Evolutionary conservation across 2,113 vertebrate genomes (phyloP).

Genomic region (Silurus asotus): DNA sequence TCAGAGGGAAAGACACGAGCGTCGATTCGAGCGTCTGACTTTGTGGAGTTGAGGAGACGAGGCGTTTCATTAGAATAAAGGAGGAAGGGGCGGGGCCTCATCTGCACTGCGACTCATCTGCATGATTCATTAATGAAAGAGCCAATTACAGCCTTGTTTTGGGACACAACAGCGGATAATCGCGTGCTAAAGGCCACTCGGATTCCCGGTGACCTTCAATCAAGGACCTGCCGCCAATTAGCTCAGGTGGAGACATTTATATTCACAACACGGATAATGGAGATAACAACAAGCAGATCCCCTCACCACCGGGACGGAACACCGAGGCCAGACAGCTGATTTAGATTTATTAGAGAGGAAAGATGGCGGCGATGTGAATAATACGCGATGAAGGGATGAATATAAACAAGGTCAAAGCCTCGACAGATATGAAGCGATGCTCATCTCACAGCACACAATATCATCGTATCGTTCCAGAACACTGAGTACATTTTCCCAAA

Average conservation of each 20-base stretch:
- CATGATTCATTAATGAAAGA: conserved; percentile 70
- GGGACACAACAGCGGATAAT: conserved; percentile 70
- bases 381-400: background rate
- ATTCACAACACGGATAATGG: conserved; percentile 56
- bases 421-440: background rate
- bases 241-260: conserved; percentile 64
- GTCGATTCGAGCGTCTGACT: conserved; percentile 2
- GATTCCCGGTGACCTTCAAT: conserved; percentile 67
- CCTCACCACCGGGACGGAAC: background rate
- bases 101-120: conserved; percentile 54
- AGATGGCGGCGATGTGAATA: conserved; percentile 8
- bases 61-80: background rate
- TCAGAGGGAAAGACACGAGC: background rate
- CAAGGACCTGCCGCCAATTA: conserved; percentile 74
- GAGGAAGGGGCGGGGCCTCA: conserved; percentile 29
- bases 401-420: conserved; percentile 2
- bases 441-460: background rate
- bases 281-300: conserved; percentile 41
- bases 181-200: conserved; percentile 68
- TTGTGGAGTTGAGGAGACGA: background rate
- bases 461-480: background rate
- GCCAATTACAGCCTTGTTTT: conserved; percentile 68
- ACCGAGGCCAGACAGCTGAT: background rate
- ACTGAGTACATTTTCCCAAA: background rate
- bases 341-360: conserved; percentile 17